phyloP scores from a whole-genome alignment of 2,113 vertebrate species.

The Myrmecobius fasciatus region DNA sequence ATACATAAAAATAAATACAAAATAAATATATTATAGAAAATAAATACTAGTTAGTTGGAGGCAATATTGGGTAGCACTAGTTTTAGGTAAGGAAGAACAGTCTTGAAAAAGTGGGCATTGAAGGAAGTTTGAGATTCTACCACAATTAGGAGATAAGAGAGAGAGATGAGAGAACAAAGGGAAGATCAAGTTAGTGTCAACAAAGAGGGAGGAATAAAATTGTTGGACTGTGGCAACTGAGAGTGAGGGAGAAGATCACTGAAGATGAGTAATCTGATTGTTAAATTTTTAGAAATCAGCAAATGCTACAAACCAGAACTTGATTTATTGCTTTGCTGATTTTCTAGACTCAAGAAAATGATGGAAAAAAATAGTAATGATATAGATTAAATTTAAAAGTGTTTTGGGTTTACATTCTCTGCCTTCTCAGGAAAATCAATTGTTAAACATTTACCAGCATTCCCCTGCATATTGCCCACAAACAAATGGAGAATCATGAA shows the following conservation, averaged over 20 bases:
- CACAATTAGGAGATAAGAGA: not conserved
- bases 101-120: not conserved
- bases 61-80: not conserved
- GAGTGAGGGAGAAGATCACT: not conserved
- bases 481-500: not conserved
- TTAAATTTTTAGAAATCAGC: not conserved
- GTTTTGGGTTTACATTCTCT: not conserved
- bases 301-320: not conserved
- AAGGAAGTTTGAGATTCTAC: not conserved
- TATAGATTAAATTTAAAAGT: not conserved
- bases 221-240: not conserved
- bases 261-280: not conserved
- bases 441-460: not conserved
- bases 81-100: not conserved
- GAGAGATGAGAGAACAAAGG: conserved; percentile 24
- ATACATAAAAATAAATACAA: not conserved
- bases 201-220: conserved; percentile 3
- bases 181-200: not conserved
- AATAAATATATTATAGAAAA: not conserved
- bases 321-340: not conserved
- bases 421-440: not conserved
- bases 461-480: not conserved
- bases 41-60: not conserved
- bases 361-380: not conserved
- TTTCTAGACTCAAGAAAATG: not conserved